Evolutionary conservation across 2,113 vertebrate genomes (phyloP).

Genomic region (Sciurus niger): DNA sequence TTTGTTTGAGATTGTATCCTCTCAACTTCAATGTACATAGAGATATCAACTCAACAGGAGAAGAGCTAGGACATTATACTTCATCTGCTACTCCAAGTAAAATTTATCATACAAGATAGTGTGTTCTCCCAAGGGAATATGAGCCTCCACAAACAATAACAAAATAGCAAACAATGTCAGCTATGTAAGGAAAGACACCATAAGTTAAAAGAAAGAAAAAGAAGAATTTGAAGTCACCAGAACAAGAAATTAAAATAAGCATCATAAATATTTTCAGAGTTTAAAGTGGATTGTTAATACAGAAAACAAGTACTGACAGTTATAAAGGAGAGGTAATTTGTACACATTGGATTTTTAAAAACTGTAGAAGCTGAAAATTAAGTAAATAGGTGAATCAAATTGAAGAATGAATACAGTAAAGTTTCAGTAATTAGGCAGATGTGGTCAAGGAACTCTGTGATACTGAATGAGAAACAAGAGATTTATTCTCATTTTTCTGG

Average conservation of each 20-base stretch:
- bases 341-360: background rate
- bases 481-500: background rate
- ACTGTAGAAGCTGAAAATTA: background rate
- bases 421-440: background rate
- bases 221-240: background rate
- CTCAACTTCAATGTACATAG: background rate
- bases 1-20: background rate
- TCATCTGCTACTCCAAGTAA: background rate
- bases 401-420: background rate
- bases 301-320: background rate
- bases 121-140: background rate
- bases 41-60: background rate
- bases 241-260: background rate
- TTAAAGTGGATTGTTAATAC: background rate
- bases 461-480: background rate
- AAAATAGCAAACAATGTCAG: background rate
- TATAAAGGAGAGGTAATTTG: background rate
- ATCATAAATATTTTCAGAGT: background rate
- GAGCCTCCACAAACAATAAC: background rate
- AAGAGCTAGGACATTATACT: background rate
- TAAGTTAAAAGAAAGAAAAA: background rate
- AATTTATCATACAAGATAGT: background rate
- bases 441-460: background rate
- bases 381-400: background rate
- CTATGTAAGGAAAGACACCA: background rate